A percentile compares a stretch with the other conserved stretches of the same genome.
Evolutionary conservation across 2,113 vertebrate species (phyloP).

Genomic region (Neomonachus schauinslandi): DNA sequence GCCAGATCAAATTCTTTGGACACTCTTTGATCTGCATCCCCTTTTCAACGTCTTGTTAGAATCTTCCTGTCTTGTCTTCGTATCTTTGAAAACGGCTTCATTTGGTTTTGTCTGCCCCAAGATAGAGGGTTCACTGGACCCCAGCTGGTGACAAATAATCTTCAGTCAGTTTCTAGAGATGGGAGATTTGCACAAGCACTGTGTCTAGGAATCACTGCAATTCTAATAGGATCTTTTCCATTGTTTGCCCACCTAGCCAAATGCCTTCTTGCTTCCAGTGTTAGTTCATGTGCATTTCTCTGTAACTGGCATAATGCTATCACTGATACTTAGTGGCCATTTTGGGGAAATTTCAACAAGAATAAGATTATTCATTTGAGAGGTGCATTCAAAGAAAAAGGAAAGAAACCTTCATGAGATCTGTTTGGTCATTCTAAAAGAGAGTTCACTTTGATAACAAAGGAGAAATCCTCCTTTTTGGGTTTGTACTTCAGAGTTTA

Average conservation of each 20-base stretch:
- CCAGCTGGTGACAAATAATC: not conserved
- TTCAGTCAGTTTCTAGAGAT: not conserved
- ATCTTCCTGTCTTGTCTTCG: not conserved
- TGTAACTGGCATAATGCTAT: not conserved
- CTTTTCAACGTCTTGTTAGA: not conserved
- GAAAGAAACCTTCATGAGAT: not conserved
- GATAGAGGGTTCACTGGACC: not conserved
- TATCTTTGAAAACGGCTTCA: not conserved
- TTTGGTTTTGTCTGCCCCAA: not conserved
- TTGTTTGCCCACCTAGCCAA: not conserved
- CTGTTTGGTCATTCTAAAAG: not conserved
- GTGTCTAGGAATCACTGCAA: not conserved
- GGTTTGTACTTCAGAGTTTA: not conserved
- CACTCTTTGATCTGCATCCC: not conserved
- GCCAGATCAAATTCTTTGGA: not conserved
- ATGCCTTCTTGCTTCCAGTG: not conserved
- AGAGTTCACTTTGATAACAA: not conserved
- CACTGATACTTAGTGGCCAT: not conserved
- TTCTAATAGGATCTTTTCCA: not conserved
- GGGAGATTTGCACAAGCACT: not conserved
- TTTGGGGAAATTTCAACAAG: not conserved
- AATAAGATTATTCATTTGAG: constrained; percentile 23
- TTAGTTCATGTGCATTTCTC: not conserved
- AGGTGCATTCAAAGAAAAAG: not conserved
- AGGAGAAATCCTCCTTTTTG: not conserved